Evolutionary conservation across 1,140 invertebrate genomes (phyloP).

Genomic region (Zaprionus inermis): DNA sequence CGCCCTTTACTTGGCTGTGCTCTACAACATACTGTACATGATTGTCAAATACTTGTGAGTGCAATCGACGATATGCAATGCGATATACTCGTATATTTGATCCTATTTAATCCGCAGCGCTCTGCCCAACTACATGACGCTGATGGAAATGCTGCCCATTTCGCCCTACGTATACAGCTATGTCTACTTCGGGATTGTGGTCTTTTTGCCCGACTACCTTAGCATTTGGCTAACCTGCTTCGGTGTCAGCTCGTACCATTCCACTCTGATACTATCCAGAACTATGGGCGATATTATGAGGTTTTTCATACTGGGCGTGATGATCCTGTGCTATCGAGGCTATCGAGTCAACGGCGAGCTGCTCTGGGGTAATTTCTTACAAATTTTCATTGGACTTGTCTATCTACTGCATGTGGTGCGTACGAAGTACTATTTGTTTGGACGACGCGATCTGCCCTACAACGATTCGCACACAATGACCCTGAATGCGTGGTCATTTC

Average conservation of each 20-base stretch:
- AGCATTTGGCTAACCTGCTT: slow-evolving; percentile 3
- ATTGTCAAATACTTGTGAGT: slow-evolving; percentile 63
- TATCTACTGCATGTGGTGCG: slow-evolving; percentile 6
- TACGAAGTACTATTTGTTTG: slow-evolving; percentile 16
- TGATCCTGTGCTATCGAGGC: slow-evolving; percentile 31
- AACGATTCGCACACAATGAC: slow-evolving; percentile 1
- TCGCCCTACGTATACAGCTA: slow-evolving; percentile 28
- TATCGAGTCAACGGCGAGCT: slow-evolving; percentile 19
- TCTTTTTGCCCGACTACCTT: slow-evolving; percentile 30
- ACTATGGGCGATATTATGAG: slow-evolving; percentile 20
- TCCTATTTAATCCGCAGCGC: slow-evolving; percentile 11
- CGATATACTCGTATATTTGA: neutral
- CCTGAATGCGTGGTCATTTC: slow-evolving; percentile 9
- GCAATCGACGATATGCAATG: neutral
- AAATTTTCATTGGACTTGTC: slow-evolving; percentile 26
- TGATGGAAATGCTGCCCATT: slow-evolving; percentile 45
- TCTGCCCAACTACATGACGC: slow-evolving; percentile 44
- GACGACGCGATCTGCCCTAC: neutral
- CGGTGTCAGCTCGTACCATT: neutral
- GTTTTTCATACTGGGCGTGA: slow-evolving; percentile 24
- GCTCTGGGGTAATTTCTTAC: slow-evolving; percentile 36
- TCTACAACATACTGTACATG: slow-evolving; percentile 10
- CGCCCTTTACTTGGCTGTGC: neutral
- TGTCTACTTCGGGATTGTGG: slow-evolving; percentile 11
- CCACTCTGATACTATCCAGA: slow-evolving; percentile 19